phyloP scores from a whole-genome alignment of 2,888 invertebrate genomes.

The Trachelus troglodyta region DNA sequence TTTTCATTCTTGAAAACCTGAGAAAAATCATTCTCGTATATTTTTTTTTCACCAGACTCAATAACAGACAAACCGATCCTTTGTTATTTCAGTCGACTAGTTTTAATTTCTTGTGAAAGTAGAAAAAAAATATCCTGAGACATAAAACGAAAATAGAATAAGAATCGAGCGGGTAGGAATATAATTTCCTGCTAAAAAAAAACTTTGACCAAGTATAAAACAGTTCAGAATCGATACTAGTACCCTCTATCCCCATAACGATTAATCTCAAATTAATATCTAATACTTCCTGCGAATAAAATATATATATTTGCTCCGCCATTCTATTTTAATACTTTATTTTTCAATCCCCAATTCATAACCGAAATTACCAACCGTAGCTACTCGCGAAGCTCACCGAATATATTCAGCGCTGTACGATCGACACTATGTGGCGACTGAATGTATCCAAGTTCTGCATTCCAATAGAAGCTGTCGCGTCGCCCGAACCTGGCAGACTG shows the following conservation, averaged over 20 bases:
- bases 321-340: background rate
- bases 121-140: background rate
- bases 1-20: background rate
- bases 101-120: background rate
- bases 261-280: background rate
- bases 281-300: background rate
- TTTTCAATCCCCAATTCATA: background rate
- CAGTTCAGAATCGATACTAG: background rate
- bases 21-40: background rate
- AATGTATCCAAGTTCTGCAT: background rate
- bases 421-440: background rate
- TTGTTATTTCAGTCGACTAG: background rate
- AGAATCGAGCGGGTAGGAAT: background rate
- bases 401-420: background rate
- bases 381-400: background rate
- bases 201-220: background rate
- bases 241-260: background rate
- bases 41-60: background rate
- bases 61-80: background rate
- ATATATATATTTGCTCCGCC: background rate
- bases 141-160: background rate
- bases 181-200: background rate
- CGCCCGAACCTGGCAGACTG: constrained; percentile 49
- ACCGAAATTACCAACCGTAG: background rate
- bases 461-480: constrained; percentile 35